Percentiles rank a stretch among this genome's conserved stretches.
Conservation (phyloP, 2,797 vertebrate species). For the Lacerta viridis region DNA sequence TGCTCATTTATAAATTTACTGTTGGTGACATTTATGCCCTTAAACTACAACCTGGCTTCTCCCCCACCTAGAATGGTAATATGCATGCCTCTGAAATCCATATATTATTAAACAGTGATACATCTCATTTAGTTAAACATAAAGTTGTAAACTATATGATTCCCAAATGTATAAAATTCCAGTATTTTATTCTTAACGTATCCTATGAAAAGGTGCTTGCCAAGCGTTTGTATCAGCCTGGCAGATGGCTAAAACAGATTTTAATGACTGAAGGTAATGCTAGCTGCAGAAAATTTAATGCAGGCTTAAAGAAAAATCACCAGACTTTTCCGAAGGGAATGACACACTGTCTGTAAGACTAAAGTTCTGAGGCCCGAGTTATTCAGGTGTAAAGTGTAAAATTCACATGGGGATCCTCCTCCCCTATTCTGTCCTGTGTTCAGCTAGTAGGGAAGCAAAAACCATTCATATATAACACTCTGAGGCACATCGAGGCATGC, state of each 20-base stretch:
- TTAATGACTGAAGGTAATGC: conserved; percentile 42
- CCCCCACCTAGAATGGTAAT: conserved; percentile 23
- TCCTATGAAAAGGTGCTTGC: conserved; percentile 48
- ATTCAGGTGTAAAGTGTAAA: conserved; percentile 6
- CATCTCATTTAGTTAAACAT: conserved; percentile 74
- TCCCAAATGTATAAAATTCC: conserved; percentile 68
- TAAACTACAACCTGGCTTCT: conserved; percentile 19
- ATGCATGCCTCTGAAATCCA: conserved; percentile 60
- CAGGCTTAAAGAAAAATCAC: conserved; percentile 32
- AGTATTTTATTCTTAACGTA: conserved; percentile 46
- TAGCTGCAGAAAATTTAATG: conserved; percentile 36
- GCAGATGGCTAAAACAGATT: conserved; percentile 53
- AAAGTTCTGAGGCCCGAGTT: conserved; percentile 15
- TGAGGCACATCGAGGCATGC: not conserved
- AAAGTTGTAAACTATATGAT: conserved; percentile 66
- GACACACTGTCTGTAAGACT: not conserved
- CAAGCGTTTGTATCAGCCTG: conserved; percentile 68
- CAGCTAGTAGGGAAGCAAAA: not conserved
- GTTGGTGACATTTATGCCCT: conserved; percentile 50
- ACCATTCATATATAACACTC: not conserved
- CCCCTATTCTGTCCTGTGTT: not conserved
- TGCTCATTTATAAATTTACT: conserved; percentile 66
- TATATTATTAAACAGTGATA: conserved; percentile 70
- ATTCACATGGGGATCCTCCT: not conserved
- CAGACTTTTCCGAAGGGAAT: conserved; percentile 25